Evolutionary conservation across 1,140 invertebrate genomes (phyloP).

Genomic region (Tribolium madens): DNA sequence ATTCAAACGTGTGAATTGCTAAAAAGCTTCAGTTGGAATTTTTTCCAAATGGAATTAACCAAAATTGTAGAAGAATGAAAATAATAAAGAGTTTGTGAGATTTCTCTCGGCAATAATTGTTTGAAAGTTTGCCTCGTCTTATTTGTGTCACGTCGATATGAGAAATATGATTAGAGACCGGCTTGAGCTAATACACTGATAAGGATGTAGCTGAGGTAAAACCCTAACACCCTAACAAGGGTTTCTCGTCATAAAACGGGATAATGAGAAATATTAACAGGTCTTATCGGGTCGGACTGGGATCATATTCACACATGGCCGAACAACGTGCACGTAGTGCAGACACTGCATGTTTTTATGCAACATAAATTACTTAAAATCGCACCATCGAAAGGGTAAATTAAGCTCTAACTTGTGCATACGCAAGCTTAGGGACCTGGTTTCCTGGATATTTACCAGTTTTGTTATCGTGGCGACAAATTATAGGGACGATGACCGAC

Average conservation of each 20-base stretch:
- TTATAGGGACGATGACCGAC: not conserved
- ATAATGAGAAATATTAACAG: conserved; percentile 55
- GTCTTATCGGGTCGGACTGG: conserved; percentile 49
- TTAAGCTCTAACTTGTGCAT: conserved; percentile 34
- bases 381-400: conserved; percentile 26
- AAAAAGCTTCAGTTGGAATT: not conserved
- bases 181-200: conserved; percentile 14
- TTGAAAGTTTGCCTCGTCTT: conserved; percentile 7
- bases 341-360: conserved; percentile 47
- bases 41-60: not conserved
- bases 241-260: conserved; percentile 51
- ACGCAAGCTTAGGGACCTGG: conserved; percentile 13
- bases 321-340: conserved; percentile 45
- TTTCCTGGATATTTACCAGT: not conserved
- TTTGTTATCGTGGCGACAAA: not conserved
- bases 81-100: not conserved
- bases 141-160: conserved; percentile 11
- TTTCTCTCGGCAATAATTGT: not conserved
- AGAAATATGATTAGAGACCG: conserved; percentile 23
- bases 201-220: conserved; percentile 27
- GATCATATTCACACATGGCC: conserved; percentile 52
- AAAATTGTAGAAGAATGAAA: no score
- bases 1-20: conserved; percentile 11
- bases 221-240: conserved; percentile 17
- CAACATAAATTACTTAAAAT: conserved; percentile 41